Evolutionary conservation across 2,113 vertebrate species (phyloP).

Genomic region (Ameiurus melas): DNA sequence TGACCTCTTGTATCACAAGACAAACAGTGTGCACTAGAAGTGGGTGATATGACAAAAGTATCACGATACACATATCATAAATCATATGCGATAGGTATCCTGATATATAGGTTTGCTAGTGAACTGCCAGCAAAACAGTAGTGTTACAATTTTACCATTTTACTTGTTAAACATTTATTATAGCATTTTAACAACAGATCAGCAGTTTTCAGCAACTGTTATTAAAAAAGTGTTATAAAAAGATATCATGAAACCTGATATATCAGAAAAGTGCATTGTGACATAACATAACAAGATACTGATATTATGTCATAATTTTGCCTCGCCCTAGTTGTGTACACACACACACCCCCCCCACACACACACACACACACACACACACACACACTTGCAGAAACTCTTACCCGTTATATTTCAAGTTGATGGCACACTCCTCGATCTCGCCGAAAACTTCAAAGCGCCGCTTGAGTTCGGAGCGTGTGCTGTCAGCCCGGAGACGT

Average conservation of each 20-base stretch:
- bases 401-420: constrained; percentile 95
- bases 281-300: background rate
- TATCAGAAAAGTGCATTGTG: background rate
- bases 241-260: background rate
- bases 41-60: background rate
- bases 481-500: constrained; percentile 89
- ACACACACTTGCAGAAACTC: constrained; percentile 51
- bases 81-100: background rate
- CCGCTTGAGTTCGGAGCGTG: constrained; percentile 89
- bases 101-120: background rate
- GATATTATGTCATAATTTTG: background rate
- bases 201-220: background rate
- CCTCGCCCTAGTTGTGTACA: background rate
- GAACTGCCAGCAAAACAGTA: background rate
- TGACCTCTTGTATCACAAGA: constrained; percentile 15
- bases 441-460: constrained; percentile 99
- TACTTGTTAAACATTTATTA: background rate
- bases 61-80: no score
- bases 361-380: constrained; percentile 10
- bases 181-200: background rate
- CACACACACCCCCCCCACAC: constrained; percentile 5
- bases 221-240: background rate
- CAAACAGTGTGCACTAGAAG: constrained; percentile 12
- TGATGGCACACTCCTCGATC: constrained; percentile 97
- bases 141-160: background rate